Percentiles rank a stretch among this genome's conserved stretches.
Evolutionary conservation across 1,140 invertebrate genomes (phyloP).

Genomic region (Drosophila sproati): DNA sequence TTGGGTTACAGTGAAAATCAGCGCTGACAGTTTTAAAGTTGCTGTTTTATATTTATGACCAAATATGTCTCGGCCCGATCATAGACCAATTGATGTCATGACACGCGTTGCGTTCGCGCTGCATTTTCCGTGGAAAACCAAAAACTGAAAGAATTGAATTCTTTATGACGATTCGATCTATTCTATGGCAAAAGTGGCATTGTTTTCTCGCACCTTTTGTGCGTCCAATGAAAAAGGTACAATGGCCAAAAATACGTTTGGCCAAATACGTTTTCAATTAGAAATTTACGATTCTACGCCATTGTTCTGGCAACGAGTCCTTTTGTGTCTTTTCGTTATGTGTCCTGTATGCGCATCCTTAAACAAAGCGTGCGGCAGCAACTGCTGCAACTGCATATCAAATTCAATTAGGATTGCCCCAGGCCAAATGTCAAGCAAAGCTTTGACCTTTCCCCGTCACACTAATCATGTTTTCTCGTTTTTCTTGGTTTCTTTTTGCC

Average conservation of each 20-base stretch:
- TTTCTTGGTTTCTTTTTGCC: neutral
- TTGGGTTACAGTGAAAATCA: neutral
- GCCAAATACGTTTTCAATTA: constrained; percentile 75
- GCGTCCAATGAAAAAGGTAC: constrained; percentile 46
- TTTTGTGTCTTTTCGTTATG: constrained; percentile 32
- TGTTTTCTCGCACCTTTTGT: constrained; percentile 29
- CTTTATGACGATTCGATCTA: constrained; percentile 9
- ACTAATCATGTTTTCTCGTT: constrained; percentile 14
- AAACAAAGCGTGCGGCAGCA: constrained; percentile 41
- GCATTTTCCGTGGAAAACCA: constrained; percentile 2
- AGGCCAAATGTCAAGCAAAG: constrained; percentile 18
- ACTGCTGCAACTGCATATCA: constrained; percentile 51
- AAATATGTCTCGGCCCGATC: constrained; percentile 8
- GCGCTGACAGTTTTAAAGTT: constrained; percentile 34
- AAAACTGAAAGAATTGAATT: constrained; percentile 19
- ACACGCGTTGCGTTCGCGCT: constrained; percentile 33
- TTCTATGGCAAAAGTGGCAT: neutral
- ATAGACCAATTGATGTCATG: constrained; percentile 10
- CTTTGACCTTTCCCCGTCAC: constrained; percentile 32
- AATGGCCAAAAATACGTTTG: constrained; percentile 35
- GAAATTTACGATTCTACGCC: constrained; percentile 70
- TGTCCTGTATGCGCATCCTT: constrained; percentile 9
- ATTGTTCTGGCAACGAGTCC: constrained; percentile 35
- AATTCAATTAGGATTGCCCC: constrained; percentile 55
- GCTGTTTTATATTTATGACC: constrained; percentile 36